Evolutionary conservation across 2,797 vertebrate genomes (phyloP).

Genomic region (Micropoecilia bifurca): DNA sequence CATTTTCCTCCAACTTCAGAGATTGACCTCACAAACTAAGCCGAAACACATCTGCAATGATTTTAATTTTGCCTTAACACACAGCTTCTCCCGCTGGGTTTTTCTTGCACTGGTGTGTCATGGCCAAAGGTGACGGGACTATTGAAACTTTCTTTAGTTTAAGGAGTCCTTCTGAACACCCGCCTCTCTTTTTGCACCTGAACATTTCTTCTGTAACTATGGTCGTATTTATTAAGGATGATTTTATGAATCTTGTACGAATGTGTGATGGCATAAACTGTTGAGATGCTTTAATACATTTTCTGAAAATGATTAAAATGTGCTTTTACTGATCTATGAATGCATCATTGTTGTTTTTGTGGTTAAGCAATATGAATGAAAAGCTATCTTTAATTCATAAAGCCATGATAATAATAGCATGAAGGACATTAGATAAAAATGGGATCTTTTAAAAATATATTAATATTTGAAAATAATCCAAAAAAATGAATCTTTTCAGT

Average conservation of each 20-base stretch:
- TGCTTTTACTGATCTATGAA: not conserved
- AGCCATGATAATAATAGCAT: not conserved
- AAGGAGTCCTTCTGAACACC: not conserved
- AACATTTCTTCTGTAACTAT: slow-evolving; percentile 6
- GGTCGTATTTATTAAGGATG: not conserved
- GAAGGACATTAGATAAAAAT: not conserved
- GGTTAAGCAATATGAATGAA: not conserved
- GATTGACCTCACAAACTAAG: not conserved
- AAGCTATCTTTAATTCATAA: not conserved
- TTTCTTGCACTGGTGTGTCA: not conserved
- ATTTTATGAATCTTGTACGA: not conserved
- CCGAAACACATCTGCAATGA: not conserved
- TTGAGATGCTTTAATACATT: not conserved
- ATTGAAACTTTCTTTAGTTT: not conserved
- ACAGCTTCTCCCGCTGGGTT: slow-evolving; percentile 10
- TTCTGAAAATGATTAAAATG: not conserved
- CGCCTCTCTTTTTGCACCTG: not conserved
- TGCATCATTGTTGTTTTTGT: not conserved
- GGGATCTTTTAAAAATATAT: not conserved
- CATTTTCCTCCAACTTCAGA: not conserved
- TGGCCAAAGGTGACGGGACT: not conserved
- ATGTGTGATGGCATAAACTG: not conserved
- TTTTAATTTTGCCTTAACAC: not conserved
- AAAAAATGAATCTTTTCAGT: not conserved
- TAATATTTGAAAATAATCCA: not conserved